Evolutionary conservation across 1,140 invertebrate species (phyloP).

Genomic region (Trypoxylus dichotomus): DNA sequence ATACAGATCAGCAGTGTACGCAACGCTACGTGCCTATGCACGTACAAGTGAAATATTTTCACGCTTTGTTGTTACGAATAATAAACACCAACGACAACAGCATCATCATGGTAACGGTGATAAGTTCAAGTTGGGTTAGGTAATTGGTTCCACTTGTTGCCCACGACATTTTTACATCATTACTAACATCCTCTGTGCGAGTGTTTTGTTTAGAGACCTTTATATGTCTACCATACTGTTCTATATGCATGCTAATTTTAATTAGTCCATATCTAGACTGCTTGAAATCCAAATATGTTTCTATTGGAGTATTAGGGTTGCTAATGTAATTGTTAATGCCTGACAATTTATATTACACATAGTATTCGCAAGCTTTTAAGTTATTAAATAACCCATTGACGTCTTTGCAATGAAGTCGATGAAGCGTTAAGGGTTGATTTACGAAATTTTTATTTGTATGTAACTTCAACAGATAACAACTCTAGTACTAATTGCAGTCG

Average conservation of each 20-base stretch:
- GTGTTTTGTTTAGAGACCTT: neutral
- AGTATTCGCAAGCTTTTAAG: too few species aligned
- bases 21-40: neutral
- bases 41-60: slow-evolving; percentile 15
- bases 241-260: neutral
- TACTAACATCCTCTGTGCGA: slow-evolving; percentile 18
- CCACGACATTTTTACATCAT: slow-evolving; percentile 28
- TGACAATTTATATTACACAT: too few species aligned
- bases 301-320: too few species aligned
- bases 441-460: too few species aligned
- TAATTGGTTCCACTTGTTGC: slow-evolving; percentile 29
- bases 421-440: too few species aligned
- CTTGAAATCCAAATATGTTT: too few species aligned
- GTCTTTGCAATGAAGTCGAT: too few species aligned
- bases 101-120: neutral
- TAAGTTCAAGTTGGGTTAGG: slow-evolving; percentile 8
- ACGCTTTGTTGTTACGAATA: slow-evolving; percentile 17
- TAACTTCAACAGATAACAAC: too few species aligned
- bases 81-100: slow-evolving; percentile 1
- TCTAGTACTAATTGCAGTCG: too few species aligned
- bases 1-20: neutral
- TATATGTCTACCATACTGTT: neutral
- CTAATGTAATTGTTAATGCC: too few species aligned
- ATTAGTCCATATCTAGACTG: too few species aligned
- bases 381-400: too few species aligned